Evolutionary conservation across 1,140 invertebrate genomes (phyloP).

Genomic region (Triops cancriformis): DNA sequence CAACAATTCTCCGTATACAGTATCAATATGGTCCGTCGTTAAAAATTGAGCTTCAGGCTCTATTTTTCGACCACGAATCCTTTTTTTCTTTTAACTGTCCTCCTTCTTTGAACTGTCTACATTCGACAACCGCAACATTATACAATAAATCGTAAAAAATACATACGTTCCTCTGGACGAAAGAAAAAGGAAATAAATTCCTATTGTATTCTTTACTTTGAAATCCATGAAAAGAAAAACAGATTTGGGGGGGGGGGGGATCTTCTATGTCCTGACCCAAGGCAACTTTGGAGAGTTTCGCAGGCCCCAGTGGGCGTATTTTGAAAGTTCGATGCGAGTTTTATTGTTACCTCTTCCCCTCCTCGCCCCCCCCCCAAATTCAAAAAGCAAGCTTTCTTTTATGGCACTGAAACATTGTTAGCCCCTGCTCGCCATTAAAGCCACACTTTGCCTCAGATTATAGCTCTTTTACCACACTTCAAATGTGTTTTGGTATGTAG

Average conservation of each 20-base stretch:
- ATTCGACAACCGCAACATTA: background rate
- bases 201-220: background rate
- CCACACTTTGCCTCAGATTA: background rate
- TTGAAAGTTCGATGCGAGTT: background rate
- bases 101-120: background rate
- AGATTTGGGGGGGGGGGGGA: background rate
- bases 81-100: background rate
- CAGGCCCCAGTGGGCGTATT: background rate
- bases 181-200: background rate
- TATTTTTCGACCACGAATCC: background rate
- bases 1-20: background rate
- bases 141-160: conserved; percentile 4
- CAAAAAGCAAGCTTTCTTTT: background rate
- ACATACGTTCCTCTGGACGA: background rate
- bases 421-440: background rate
- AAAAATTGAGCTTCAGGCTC: background rate
- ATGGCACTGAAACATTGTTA: background rate
- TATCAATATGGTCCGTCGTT: background rate
- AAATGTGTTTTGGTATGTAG: background rate
- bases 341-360: background rate
- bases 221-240: background rate
- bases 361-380: no score
- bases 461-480: background rate
- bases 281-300: background rate
- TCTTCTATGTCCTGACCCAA: background rate